Conservation (phyloP, 23 tunicate species). For the Botrylloides violaceus region DNA sequence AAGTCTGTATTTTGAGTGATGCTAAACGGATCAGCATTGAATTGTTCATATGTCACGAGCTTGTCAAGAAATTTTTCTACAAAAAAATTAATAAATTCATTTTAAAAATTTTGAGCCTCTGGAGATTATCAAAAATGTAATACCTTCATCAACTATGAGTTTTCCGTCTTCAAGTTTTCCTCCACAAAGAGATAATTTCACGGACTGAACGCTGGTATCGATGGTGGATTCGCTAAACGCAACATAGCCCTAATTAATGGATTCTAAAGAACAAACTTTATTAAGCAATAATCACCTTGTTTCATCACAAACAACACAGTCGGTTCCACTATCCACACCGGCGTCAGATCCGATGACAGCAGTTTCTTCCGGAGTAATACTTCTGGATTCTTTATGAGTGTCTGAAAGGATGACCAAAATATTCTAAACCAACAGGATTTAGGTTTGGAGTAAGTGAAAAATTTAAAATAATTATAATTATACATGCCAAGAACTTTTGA, state of each 20-base stretch:
- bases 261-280: background rate
- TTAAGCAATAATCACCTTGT: constrained; percentile 2
- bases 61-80: constrained; percentile 62
- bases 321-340: constrained; percentile 75
- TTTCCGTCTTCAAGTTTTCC: constrained; percentile 27
- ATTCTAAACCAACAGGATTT: too few species aligned
- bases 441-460: too few species aligned
- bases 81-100: too few species aligned
- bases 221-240: background rate
- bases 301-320: constrained; percentile 27
- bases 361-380: background rate
- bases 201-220: background rate
- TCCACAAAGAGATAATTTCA: constrained; percentile 27
- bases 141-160: constrained; percentile 36
- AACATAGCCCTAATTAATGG: too few species aligned
- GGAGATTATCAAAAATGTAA: too few species aligned
- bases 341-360: background rate
- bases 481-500: too few species aligned
- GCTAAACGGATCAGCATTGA: constrained; percentile 37
- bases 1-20: constrained; percentile 48
- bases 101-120: too few species aligned
- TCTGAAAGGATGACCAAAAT: background rate
- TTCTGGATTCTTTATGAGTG: background rate
- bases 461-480: too few species aligned
- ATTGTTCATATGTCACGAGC: constrained; percentile 52